Conservation (phyloP, 1,140 invertebrate genomes). For the Diabrotica undecimpunctata region DNA sequence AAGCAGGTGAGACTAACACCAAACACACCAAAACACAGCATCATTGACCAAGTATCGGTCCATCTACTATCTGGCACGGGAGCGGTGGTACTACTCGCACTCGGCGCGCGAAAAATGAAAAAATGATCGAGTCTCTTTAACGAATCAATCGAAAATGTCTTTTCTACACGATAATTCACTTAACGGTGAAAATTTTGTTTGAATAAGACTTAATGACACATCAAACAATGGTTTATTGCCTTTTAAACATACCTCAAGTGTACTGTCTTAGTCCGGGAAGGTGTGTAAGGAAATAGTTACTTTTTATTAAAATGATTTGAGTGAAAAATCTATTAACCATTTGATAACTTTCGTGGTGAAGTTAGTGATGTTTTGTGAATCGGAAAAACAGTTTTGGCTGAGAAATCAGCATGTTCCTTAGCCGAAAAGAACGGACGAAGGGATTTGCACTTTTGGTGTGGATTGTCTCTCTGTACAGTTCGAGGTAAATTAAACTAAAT, state of each 20-base stretch:
- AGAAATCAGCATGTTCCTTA: conserved; percentile 19
- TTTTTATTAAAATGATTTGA: background rate
- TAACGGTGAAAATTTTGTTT: no score
- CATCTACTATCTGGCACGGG: conserved; percentile 4
- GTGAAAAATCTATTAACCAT: background rate
- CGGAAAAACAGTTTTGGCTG: conserved; percentile 13
- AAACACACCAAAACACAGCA: conserved; percentile 13
- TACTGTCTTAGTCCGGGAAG: conserved; percentile 6
- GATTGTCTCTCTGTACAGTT: conserved; percentile 9
- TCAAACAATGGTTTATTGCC: conserved; percentile 19
- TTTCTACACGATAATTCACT: background rate
- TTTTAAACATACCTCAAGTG: conserved; percentile 6
- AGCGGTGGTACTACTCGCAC: background rate
- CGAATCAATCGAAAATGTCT: conserved; percentile 4
- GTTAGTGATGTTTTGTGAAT: conserved; percentile 20
- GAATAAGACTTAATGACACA: conserved; percentile 9
- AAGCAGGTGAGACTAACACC: conserved; percentile 20
- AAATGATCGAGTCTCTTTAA: background rate
- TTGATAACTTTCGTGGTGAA: conserved; percentile 4
- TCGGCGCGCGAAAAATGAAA: background rate
- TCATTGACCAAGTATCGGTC: conserved; percentile 20
- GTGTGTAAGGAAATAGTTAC: background rate
- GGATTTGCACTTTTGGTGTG: conserved; percentile 17
- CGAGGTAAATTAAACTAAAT: conserved; percentile 6
- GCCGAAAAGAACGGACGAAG: conserved; percentile 6